phyloP scores from a whole-genome alignment of 2,888 invertebrate genomes.

The Idaea straminata region DNA sequence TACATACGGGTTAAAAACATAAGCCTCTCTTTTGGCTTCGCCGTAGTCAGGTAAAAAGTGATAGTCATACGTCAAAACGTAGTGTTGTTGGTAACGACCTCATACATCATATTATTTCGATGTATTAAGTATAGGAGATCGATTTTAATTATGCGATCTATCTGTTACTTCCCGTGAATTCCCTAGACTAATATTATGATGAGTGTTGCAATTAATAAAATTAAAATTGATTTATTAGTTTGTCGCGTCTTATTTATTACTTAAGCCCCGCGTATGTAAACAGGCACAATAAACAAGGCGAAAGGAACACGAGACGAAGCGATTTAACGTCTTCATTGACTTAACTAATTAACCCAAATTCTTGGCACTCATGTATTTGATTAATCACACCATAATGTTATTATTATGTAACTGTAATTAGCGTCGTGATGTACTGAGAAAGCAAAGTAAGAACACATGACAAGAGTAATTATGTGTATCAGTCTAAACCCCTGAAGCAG shows the following conservation, averaged over 20 bases:
- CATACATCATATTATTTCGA: no score
- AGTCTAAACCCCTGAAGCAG: no score
- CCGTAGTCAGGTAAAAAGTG: no score
- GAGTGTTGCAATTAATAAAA: slow-evolving; percentile 31
- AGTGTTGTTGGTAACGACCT: slow-evolving; percentile 29
- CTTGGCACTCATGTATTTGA: slow-evolving; percentile 24
- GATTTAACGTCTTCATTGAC: slow-evolving; percentile 44
- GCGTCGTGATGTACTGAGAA: not conserved
- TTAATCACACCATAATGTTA: slow-evolving; percentile 21
- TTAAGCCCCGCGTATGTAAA: not conserved
- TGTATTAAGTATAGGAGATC: slow-evolving; percentile 17
- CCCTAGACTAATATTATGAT: not conserved
- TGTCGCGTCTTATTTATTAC: slow-evolving; percentile 12
- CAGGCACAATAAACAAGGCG: slow-evolving; percentile 2
- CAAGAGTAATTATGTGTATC: not conserved
- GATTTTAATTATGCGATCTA: slow-evolving; percentile 56
- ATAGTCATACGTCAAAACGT: slow-evolving; percentile 50
- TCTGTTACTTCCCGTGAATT: slow-evolving; percentile 47
- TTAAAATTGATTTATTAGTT: slow-evolving; percentile 4
- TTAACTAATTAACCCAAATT: slow-evolving; percentile 46
- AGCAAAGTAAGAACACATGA: not conserved
- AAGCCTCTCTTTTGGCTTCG: no score
- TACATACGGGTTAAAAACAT: no score
- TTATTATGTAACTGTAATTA: not conserved
- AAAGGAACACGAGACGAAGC: slow-evolving; percentile 23